Evolutionary conservation across 2,888 invertebrate genomes (phyloP), one percentile per base, ranked within the genome.

Genomic region (Crossocerus cetratus): DNA sequence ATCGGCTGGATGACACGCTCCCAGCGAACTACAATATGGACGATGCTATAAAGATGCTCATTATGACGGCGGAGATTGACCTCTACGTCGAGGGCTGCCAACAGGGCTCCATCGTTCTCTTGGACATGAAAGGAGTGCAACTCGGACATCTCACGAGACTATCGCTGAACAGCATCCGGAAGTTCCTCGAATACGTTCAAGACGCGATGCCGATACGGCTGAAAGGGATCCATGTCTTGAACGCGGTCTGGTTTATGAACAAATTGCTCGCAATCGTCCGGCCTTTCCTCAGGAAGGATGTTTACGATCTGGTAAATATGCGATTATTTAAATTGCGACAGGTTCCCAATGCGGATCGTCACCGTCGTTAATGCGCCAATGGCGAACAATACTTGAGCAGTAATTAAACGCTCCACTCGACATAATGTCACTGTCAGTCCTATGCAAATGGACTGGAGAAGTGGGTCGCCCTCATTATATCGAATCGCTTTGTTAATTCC

Each of bases 151-250:
- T 94, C 14, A 92, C 93, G 2, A 89, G 92, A 81, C 89, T 94
- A 16, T 93, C 93, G 71, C 88, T 94, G 67, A 91, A 92, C 62
- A 90, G 92, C 0, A 87, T 95, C 0, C 92, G 93, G 53, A 93
- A 93, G 84, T 94, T 94, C 88, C 93, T 94, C 90, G 91, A 92
- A 71, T 95, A 94, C 87, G 88, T 95, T 2, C 94, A 95, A 86
- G 94, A 95, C 82, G 94, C 93, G 16, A 88, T 94, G 88, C 94
- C 95, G 0, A 92, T 94, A 2, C 92, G 93, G 69, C 91, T 95
- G 88, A 92, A 92, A 77, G 93, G 92, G 0, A 93, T 95, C 65
- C 94, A 95, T 85, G 92, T 95, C 0, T 87, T 95, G 62, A 95
- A 95, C 83, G 88, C 90, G 0, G 88, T 90, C 0, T 90, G 91